Evolutionary conservation across 2,888 invertebrate species (phyloP), one percentile per base, ranked within the genome.

Genomic region (Synanthedon andrenaeformis): DNA sequence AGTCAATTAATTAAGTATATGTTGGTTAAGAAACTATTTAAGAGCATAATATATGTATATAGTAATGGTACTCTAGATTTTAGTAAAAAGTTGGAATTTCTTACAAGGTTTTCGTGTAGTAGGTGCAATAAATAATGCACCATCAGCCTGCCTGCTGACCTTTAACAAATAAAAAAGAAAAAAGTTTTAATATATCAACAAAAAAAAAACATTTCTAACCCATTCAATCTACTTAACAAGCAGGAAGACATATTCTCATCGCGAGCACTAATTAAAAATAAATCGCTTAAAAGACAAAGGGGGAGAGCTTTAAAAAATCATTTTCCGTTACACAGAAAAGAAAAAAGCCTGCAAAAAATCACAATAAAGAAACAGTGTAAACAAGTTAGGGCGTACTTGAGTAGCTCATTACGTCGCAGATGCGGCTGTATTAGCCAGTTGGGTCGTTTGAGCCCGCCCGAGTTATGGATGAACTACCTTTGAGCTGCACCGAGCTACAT

Each of bases 311-410:
- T 35, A 82, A 78, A 78, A 82, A 81, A 77, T 76, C 74, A 76
- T 77, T 70, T 73, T 35, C n/a, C 72, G 77, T 76, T 77, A 78
- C 76, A 80, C 78, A 76, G 82, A 71, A 76, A 79, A 79, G 76
- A 78, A 82, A 23, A 79, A 72, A 79, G 70, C 72, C 74, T 75
- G 74, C 79, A 71, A 82, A 85, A 85, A 86, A 86, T 84, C 85
- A 85, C 85, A 87, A 87, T 87, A 87, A 87, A 86, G 86, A 83
- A 76, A 86, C 86, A 85, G 82, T 85, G 87, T 86, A 87, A 86
- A 87, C 87, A 87, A 84, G 86, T 86, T 86, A 86, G 74, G 75
- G 79, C 67, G 84, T 82, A 84, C 86, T 86, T 84, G 86, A 86
- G 87, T 79, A 76, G 85, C 86, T 87, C 86, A 87, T 87, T 86